Conservation (phyloP, 2,113 vertebrate species). For the Oncorhynchus mykiss region DNA sequence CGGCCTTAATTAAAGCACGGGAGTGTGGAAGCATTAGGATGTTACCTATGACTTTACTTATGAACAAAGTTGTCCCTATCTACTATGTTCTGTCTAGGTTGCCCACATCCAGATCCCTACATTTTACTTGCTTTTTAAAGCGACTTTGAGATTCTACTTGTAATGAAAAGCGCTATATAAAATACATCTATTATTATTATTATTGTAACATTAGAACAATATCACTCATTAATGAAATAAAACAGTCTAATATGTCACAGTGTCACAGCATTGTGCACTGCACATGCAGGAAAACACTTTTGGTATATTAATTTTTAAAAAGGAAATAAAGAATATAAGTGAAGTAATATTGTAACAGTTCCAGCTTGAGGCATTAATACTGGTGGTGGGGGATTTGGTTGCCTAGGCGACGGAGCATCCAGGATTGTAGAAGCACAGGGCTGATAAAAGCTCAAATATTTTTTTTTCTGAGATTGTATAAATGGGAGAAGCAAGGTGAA, state of each 20-base stretch:
- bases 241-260: conserved; percentile 1
- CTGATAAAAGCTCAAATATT: conserved; percentile 63
- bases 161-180: no score
- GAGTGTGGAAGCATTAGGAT: neutral
- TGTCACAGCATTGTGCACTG: conserved; percentile 28
- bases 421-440: conserved; percentile 57
- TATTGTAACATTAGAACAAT: neutral
- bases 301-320: conserved; percentile 49
- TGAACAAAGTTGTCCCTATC: no score
- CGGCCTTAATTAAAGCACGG: conserved; percentile 39
- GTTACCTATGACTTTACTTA: neutral
- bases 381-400: conserved; percentile 71
- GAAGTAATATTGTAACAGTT: conserved; percentile 63
- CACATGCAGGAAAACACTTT: conserved; percentile 41
- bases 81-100: no score
- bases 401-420: conserved; percentile 76
- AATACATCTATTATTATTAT: no score
- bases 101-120: no score
- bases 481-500: conserved; percentile 58
- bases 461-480: conserved; percentile 77
- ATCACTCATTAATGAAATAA: conserved; percentile 42
- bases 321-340: conserved; percentile 54
- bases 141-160: no score
- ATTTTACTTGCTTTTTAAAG: no score
- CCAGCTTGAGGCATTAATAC: conserved; percentile 64